Conservation (phyloP, 2,797 vertebrate genomes). For the Sebastes glaucus region DNA sequence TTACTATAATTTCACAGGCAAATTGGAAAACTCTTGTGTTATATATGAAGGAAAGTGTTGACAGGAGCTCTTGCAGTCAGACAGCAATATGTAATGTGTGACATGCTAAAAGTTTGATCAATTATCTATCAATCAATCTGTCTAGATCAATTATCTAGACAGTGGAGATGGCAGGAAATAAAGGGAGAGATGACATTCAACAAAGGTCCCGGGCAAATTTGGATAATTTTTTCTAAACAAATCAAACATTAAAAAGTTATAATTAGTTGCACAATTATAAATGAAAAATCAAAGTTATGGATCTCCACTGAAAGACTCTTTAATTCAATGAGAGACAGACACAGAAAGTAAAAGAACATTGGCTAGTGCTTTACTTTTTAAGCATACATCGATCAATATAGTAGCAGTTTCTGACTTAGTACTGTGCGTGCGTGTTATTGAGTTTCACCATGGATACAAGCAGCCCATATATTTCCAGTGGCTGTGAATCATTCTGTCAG, state of each 20-base stretch:
- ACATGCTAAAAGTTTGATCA: background rate
- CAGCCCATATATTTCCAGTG: constrained; percentile 40
- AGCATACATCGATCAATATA: background rate
- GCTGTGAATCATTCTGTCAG: constrained; percentile 67
- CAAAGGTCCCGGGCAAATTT: background rate
- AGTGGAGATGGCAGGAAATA: background rate
- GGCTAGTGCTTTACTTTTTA: background rate
- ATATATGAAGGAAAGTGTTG: background rate
- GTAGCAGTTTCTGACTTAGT: background rate
- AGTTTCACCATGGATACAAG: constrained; percentile 26
- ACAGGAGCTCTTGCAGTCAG: background rate
- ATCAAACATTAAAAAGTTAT: background rate
- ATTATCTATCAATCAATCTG: background rate
- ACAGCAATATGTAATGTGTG: background rate
- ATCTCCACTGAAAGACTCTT: background rate
- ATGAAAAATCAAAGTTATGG: background rate
- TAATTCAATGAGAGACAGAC: background rate
- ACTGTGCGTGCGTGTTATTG: background rate
- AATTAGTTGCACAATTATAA: background rate
- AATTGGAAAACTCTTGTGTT: background rate
- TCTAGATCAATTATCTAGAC: too few species aligned
- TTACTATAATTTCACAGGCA: background rate
- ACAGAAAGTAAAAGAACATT: background rate
- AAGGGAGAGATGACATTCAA: background rate
- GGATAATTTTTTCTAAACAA: background rate